phyloP scores from a whole-genome alignment of 1,140 invertebrate species.

The Papilio xuthus region DNA sequence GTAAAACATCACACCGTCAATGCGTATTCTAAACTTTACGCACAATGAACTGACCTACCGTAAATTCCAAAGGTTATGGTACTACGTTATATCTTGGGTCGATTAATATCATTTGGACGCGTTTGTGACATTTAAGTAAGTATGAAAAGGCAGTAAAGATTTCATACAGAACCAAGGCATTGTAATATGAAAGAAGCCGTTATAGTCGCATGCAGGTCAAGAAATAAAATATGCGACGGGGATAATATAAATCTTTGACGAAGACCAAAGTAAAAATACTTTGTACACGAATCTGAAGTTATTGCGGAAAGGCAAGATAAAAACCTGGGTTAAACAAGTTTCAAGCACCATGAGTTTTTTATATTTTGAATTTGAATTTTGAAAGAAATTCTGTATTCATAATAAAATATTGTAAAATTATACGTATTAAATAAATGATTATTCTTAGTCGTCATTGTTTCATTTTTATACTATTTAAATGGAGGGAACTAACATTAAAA shows the following conservation, averaged over 20 bases:
- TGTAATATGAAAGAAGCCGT: no score
- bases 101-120: not conserved
- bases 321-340: no score
- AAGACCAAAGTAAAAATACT: not conserved
- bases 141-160: not conserved
- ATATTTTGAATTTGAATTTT: no score
- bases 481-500: not conserved
- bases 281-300: not conserved
- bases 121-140: not conserved
- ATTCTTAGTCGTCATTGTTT: not conserved
- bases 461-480: not conserved
- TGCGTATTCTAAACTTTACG: not conserved
- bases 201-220: no score
- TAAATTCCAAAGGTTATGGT: conserved; percentile 30
- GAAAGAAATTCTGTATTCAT: no score
- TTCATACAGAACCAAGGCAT: no score
- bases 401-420: not conserved
- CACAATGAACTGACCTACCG: conserved; percentile 23
- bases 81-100: not conserved
- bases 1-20: not conserved
- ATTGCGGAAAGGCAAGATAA: not conserved
- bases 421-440: not conserved
- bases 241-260: not conserved
- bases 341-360: not conserved
- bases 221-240: no score